Conservation (phyloP, 2,888 invertebrate genomes). For the Acrobeloides nanus region DNA sequence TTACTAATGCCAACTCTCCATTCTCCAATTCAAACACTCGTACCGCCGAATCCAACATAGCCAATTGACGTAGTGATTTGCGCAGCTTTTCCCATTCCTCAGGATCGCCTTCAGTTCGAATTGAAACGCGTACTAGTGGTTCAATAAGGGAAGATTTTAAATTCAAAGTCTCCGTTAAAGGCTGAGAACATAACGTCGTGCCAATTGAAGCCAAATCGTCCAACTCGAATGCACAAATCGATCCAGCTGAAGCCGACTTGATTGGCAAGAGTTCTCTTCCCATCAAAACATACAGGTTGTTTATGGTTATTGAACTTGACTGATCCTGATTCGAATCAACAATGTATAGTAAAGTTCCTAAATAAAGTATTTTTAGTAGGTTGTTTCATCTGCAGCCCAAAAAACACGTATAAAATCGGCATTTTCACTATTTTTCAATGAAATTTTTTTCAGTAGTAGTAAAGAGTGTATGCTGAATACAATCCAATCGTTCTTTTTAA, state of each 20-base stretch:
- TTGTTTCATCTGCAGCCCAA: too few species aligned
- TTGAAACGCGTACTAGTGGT: constrained; percentile 84
- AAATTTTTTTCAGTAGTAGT: too few species aligned
- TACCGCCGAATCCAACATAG: constrained; percentile 35
- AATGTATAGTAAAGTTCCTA: not conserved
- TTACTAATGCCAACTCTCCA: constrained; percentile 86
- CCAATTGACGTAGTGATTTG: constrained; percentile 33
- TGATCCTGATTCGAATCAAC: not conserved
- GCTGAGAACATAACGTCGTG: constrained; percentile 66
- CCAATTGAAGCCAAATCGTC: constrained; percentile 23
- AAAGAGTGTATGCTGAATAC: too few species aligned
- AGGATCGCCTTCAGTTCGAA: constrained; percentile 66
- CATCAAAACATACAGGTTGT: constrained; percentile 65
- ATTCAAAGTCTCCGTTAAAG: constrained; percentile 70
- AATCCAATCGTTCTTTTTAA: too few species aligned
- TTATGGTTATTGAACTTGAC: not conserved
- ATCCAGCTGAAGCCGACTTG: constrained; percentile 55
- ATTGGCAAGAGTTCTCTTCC: constrained; percentile 78
- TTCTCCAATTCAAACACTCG: constrained; percentile 70
- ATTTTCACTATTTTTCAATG: too few species aligned
- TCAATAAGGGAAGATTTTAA: constrained; percentile 73
- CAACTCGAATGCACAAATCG: constrained; percentile 38
- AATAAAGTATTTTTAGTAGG: not conserved
- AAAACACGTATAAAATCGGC: too few species aligned
- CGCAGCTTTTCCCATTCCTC: constrained; percentile 35